Percentiles rank a stretch among this genome's conserved stretches.
These are phyloP conservation scores for Agyllia agylla DNA, from an alignment of 2,888 invertebrate species.

Conservation along the genomic window DNA sequence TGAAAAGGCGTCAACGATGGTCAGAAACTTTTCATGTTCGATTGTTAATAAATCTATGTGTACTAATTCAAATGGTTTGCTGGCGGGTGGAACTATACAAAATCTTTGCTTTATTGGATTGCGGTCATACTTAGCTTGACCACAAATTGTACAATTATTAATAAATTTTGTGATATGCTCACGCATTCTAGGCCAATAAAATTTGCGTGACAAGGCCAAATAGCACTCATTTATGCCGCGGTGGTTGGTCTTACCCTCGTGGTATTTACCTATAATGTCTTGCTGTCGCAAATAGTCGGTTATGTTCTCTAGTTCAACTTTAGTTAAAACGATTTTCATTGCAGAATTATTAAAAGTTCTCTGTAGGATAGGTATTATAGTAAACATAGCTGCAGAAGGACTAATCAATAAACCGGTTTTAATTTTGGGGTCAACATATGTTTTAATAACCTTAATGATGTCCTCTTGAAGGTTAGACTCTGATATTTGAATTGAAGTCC, in stretches of 20 bases:
- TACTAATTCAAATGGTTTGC: slow-evolving; percentile 64
- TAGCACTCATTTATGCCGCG: slow-evolving; percentile 74
- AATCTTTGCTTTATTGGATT: slow-evolving; percentile 65
- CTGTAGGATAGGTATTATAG: slow-evolving; percentile 32
- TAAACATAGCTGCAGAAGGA: slow-evolving; percentile 5
- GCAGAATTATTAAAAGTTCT: slow-evolving; percentile 34
- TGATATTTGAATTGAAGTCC: background rate
- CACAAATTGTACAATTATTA: slow-evolving; percentile 68
- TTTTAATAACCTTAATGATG: background rate
- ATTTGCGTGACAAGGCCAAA: slow-evolving; percentile 63
- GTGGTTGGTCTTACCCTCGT: slow-evolving; percentile 28
- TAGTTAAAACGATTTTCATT: slow-evolving; percentile 38
- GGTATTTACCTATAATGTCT: slow-evolving; percentile 38
- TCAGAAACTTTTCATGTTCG: slow-evolving; percentile 37
- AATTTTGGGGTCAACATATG: slow-evolving; percentile 28
- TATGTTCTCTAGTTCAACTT: slow-evolving; percentile 49
- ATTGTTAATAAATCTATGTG: slow-evolving; percentile 60
- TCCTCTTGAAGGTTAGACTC: background rate
- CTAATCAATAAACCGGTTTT: slow-evolving; percentile 24
- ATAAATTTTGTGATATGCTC: slow-evolving; percentile 76
- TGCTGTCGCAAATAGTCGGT: slow-evolving; percentile 55
- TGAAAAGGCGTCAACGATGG: slow-evolving; percentile 31
- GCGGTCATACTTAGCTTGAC: slow-evolving; percentile 67
- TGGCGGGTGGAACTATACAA: slow-evolving; percentile 56
- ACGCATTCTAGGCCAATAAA: slow-evolving; percentile 78